A percentile compares a stretch with the other conserved stretches of the same genome.
Conservation (phyloP, 2,888 invertebrate genomes). For the Tenthredo mesomela region DNA sequence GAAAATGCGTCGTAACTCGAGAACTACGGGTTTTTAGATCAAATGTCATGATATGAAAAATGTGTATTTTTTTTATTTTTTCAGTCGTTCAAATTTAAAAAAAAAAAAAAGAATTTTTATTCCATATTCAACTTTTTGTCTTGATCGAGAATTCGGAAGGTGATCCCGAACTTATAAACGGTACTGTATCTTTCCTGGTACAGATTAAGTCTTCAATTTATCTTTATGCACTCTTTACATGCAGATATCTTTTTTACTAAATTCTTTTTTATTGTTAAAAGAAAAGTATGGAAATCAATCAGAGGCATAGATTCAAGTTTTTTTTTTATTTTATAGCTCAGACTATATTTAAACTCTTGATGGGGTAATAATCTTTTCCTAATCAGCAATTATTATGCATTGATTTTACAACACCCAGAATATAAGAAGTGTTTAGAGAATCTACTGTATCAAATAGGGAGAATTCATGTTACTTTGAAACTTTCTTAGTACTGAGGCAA, state of each 20-base stretch:
- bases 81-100: too few species aligned
- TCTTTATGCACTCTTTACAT: not conserved
- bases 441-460: not conserved
- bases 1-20: too few species aligned
- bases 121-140: too few species aligned
- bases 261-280: not conserved
- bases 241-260: not conserved
- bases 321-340: not conserved
- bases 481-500: conserved; percentile 77
- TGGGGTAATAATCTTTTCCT: not conserved
- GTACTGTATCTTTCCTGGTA: not conserved
- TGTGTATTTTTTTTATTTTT: too few species aligned
- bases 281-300: not conserved
- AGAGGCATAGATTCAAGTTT: not conserved
- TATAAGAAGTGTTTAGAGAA: not conserved
- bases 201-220: too few species aligned
- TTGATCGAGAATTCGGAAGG: too few species aligned
- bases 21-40: too few species aligned
- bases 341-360: not conserved
- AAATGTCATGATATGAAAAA: too few species aligned
- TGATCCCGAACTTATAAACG: too few species aligned
- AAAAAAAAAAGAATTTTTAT: too few species aligned
- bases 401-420: not conserved
- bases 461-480: not conserved
- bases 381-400: not conserved